Evolutionary conservation across 2,888 invertebrate species (phyloP).

Genomic region (Spisula subtruncata): DNA sequence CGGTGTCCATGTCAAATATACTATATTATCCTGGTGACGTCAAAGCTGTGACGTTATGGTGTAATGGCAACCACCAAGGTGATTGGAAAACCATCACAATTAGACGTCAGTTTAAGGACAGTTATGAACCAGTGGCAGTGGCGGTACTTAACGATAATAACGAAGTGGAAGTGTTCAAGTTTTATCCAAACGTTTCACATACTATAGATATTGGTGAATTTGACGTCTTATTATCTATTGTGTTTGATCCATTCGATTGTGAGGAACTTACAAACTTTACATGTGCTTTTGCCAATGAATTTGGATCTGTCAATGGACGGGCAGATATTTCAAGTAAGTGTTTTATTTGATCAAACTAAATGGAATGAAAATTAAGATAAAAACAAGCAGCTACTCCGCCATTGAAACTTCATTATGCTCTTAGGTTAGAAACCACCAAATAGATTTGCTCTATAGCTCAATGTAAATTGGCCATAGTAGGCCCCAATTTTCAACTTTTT

Average conservation of each 20-base stretch:
- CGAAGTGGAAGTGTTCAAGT: constrained; percentile 47
- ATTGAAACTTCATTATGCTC: no score
- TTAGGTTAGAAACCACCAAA: no score
- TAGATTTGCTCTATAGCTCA: no score
- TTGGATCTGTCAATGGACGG: constrained; percentile 26
- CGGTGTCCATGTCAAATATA: constrained; percentile 55
- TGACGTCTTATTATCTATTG: constrained; percentile 54
- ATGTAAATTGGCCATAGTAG: no score
- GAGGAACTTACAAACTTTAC: constrained; percentile 66
- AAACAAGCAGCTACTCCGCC: no score
- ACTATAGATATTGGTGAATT: constrained; percentile 40
- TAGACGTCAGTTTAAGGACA: constrained; percentile 63
- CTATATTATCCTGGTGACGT: constrained; percentile 59
- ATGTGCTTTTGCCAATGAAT: constrained; percentile 60
- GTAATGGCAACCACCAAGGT: constrained; percentile 61
- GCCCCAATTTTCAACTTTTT: no score
- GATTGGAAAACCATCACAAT: constrained; percentile 57
- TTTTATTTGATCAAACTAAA: not conserved
- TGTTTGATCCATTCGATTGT: constrained; percentile 65
- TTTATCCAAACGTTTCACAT: constrained; percentile 59
- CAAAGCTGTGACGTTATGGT: constrained; percentile 55
- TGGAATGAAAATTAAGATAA: no score
- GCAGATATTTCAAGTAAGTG: constrained; percentile 65
- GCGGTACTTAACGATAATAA: constrained; percentile 34
- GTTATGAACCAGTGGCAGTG: constrained; percentile 65